Base-by-base conservation (phyloP, 2,888 invertebrate species). In the Congeria kusceri region DNA sequence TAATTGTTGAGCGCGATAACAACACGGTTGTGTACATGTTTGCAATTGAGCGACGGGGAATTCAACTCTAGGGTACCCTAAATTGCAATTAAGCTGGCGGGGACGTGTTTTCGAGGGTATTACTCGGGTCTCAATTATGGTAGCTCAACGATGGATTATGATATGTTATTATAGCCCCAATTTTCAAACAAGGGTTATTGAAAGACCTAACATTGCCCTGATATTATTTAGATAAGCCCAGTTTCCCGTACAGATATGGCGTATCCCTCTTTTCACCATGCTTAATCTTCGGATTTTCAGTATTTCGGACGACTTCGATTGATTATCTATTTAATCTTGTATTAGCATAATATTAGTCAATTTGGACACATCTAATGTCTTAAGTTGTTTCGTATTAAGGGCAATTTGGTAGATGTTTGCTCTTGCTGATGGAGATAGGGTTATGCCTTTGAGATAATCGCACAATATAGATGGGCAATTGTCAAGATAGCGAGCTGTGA, bases 81-180 rank as follows among this genome's bases (percentile, higher is more conserved):
- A 72, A 72, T 72, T 72, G 71, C 71, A 72, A 72, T 72, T 64
- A 70, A n/a, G 5, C 2, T 18, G 70, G 20, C 70, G 62, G 15
- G 9, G 39, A 39, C 39, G 15, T 39, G 15, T 39, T 39, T 39
- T 39, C 39, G 39, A 39, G 39, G 39, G 39, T 39, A 13, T 39
- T 15, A 7, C 39, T 13, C 9, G 39, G 39, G 9, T 39, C 39
- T 39, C 39, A 39, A 11, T 39, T 3, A 15, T 5, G 39, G 39
- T 39, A 11, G 39, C 39, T 39, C 39, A 39, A 39, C 39, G 39
- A 1, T 9, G 53, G 53, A 53, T 53, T 53, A 53, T 25, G 25
- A 20, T 3, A 9, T 9, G 53, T 53, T 53, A 23, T 5, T 25
- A 5, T 53, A 53, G 53, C 53, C 53, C 53, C 25, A n/a, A 20